A percentile compares a stretch with the other conserved stretches of the same genome.
These are phyloP conservation scores for Volucella inflata DNA, from an alignment of 2,888 invertebrate genomes.

Conservation along the genomic window DNA sequence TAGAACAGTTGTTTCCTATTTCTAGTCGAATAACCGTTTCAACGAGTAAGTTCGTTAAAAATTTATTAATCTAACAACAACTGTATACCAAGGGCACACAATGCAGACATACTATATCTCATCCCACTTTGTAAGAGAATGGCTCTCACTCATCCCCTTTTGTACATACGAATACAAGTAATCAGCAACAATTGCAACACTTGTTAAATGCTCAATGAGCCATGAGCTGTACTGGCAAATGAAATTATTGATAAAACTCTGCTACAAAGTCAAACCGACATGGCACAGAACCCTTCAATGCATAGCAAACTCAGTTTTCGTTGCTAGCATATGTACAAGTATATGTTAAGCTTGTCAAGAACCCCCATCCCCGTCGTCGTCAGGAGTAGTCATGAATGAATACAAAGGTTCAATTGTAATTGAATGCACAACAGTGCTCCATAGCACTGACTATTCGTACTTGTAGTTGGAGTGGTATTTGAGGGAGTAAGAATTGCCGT, in stretches of 20 bases:
- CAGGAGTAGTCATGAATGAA: conserved; percentile 4
- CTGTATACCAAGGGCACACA: conserved; percentile 61
- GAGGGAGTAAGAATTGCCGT: no score
- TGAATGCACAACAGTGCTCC: conserved; percentile 29
- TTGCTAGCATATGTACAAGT: background rate
- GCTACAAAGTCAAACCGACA: conserved; percentile 24
- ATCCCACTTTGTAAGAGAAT: background rate
- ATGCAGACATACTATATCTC: conserved; percentile 51
- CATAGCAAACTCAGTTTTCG: conserved; percentile 1
- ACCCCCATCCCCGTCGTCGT: background rate
- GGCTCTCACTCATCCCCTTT: background rate
- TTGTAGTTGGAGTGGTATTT: no score
- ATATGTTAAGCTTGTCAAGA: no score
- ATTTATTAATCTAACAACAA: conserved; percentile 49
- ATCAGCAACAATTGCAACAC: conserved; percentile 20
- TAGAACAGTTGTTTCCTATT: background rate
- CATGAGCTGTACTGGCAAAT: background rate
- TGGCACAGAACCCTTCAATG: background rate
- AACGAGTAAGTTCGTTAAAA: conserved; percentile 25
- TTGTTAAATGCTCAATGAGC: conserved; percentile 38
- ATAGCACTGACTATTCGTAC: no score
- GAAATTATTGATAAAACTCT: conserved; percentile 68
- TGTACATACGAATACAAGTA: no score
- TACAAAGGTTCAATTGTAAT: conserved; percentile 66
- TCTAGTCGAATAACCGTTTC: background rate